Evolutionary conservation across 2,888 invertebrate genomes (phyloP).

Genomic region (Drosophila quinaria): DNA sequence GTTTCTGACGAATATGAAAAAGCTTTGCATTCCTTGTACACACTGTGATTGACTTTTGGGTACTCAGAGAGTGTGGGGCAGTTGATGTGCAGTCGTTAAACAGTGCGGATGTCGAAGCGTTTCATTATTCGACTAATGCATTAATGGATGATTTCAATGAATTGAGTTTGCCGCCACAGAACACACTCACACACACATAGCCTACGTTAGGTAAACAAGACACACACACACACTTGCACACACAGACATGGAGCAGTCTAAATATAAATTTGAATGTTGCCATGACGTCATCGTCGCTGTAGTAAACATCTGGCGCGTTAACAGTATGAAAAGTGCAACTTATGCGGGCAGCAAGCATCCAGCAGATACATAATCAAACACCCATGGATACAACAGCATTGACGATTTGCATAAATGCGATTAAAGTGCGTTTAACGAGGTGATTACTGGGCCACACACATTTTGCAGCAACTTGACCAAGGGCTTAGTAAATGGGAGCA

Average conservation of each 20-base stretch:
- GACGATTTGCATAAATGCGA: slow-evolving; percentile 34
- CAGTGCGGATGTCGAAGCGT: slow-evolving; percentile 33
- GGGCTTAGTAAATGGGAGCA: slow-evolving; percentile 24
- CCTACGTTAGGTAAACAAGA: slow-evolving; percentile 60
- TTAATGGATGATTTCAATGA: slow-evolving; percentile 9
- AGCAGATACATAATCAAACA: slow-evolving; percentile 11
- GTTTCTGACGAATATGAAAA: slow-evolving; percentile 63
- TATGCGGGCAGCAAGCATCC: slow-evolving; percentile 34
- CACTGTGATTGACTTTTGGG: slow-evolving; percentile 7
- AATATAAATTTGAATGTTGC: slow-evolving; percentile 68
- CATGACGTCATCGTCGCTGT: slow-evolving; percentile 76
- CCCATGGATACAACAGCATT: slow-evolving; percentile 5
- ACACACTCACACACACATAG: slow-evolving; percentile 14
- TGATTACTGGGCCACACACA: slow-evolving; percentile 12
- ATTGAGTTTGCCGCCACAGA: slow-evolving; percentile 37
- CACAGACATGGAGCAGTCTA: slow-evolving; percentile 38
- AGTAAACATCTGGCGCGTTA: slow-evolving; percentile 76
- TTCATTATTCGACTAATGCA: slow-evolving; percentile 2
- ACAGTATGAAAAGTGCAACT: slow-evolving; percentile 55
- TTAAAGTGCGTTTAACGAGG: slow-evolving; percentile 22
- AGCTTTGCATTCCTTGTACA: slow-evolving; percentile 60
- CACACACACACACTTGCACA: slow-evolving; percentile 17
- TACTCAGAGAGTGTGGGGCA: slow-evolving; percentile 26
- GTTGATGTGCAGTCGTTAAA: slow-evolving; percentile 49
- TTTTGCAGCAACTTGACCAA: slow-evolving; percentile 31